Percentiles rank a stretch among this genome's conserved stretches.
Evolutionary conservation across 2,888 invertebrate species (phyloP).

Genomic region (Platypus cylindrus): DNA sequence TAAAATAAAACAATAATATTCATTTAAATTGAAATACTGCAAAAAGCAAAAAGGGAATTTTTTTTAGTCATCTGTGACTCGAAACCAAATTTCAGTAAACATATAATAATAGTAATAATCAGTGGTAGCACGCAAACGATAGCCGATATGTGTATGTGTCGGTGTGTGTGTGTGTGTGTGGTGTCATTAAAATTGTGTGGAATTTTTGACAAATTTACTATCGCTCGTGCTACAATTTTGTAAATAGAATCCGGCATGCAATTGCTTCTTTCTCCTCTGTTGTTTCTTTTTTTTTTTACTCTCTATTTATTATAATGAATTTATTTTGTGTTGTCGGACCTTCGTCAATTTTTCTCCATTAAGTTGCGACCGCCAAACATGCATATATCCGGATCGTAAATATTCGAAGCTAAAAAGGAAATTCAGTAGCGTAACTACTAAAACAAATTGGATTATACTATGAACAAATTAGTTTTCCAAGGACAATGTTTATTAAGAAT

Average conservation of each 20-base stretch:
- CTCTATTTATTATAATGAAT: slow-evolving; percentile 19
- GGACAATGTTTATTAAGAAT: too few species aligned
- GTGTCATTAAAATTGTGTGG: too few species aligned
- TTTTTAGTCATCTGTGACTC: too few species aligned
- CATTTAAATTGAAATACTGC: too few species aligned
- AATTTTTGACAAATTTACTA: slow-evolving; percentile 26
- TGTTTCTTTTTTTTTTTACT: too few species aligned
- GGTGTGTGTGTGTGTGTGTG: too few species aligned
- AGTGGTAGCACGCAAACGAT: too few species aligned
- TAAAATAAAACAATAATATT: too few species aligned
- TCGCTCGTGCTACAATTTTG: slow-evolving; percentile 21
- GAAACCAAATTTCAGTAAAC: too few species aligned
- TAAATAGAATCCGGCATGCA: slow-evolving; percentile 21
- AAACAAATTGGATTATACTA: not conserved
- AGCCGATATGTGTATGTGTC: too few species aligned
- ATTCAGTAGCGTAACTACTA: slow-evolving; percentile 9
- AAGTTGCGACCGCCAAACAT: slow-evolving; percentile 21
- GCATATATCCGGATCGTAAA: slow-evolving; percentile 18
- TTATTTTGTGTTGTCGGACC: slow-evolving; percentile 15
- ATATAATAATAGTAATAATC: too few species aligned
- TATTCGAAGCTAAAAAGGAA: slow-evolving; percentile 4
- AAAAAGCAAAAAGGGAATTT: too few species aligned
- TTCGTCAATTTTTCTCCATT: slow-evolving; percentile 20
- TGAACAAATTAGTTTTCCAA: not conserved
- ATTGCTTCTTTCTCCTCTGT: slow-evolving; percentile 16